Conservation (phyloP, 2,797 vertebrate species). For the Alauda arvensis region DNA sequence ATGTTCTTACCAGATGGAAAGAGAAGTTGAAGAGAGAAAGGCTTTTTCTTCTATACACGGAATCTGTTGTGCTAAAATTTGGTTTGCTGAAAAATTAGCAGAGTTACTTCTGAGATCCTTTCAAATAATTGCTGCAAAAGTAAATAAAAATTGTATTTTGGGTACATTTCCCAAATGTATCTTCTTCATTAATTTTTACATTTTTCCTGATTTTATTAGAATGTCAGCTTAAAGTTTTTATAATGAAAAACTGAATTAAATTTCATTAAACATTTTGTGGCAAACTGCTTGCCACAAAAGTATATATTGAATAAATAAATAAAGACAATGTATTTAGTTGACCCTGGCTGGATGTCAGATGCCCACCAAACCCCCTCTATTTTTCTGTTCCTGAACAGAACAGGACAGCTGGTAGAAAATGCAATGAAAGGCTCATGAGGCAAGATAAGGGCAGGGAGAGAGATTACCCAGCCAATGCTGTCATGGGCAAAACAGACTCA, state of each 20-base stretch:
- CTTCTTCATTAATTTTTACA: neutral
- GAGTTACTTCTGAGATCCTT: neutral
- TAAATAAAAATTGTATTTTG: neutral
- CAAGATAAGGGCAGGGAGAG: neutral
- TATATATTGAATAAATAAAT: neutral
- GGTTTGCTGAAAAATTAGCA: neutral
- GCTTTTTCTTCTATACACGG: neutral
- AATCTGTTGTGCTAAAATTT: neutral
- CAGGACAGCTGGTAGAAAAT: neutral
- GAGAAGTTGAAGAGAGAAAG: neutral
- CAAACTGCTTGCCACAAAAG: neutral
- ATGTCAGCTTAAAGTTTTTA: neutral
- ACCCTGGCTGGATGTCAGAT: neutral
- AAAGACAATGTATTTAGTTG: neutral
- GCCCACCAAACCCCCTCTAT: neutral
- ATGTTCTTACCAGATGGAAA: neutral
- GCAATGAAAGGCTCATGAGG: neutral
- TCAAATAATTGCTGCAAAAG: neutral
- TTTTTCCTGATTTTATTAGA: neutral
- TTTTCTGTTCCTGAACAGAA: neutral
- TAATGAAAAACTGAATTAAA: neutral
- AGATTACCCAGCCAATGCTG: neutral
- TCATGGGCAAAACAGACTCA: rapidly evolving
- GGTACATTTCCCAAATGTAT: neutral
- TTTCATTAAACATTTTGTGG: neutral